Evolutionary conservation across 30 jellyfish, hydroid and myxozoan species (phyloP).

Genomic region (Nemopilema nomurai): DNA sequence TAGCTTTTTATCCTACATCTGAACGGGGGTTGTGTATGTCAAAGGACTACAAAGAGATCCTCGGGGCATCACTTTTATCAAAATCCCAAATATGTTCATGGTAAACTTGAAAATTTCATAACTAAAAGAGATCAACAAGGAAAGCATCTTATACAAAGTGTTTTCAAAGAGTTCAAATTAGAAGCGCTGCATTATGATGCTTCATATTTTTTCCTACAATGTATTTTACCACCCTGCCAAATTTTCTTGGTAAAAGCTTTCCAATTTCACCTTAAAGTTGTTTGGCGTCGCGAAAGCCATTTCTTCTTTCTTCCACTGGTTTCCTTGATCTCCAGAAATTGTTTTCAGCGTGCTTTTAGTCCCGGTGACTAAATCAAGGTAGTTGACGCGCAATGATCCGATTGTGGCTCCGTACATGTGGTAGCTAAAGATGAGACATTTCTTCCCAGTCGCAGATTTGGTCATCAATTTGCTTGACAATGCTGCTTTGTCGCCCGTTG

Average conservation of each 20-base stretch:
- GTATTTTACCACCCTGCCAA: not conserved
- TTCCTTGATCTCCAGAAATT: slow-evolving; percentile 52
- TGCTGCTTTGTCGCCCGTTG: slow-evolving; percentile 29
- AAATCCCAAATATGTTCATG: too few species aligned
- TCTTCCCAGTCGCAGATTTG: slow-evolving; percentile 36
- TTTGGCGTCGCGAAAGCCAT: not conserved
- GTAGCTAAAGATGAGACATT: slow-evolving; percentile 50
- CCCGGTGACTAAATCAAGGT: slow-evolving; percentile 8
- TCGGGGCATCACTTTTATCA: too few species aligned
- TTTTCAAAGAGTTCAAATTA: not conserved
- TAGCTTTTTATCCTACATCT: too few species aligned
- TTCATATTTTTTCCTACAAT: too few species aligned
- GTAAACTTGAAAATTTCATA: too few species aligned
- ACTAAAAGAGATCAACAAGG: too few species aligned
- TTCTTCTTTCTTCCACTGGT: slow-evolving; percentile 38
- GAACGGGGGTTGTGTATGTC: too few species aligned
- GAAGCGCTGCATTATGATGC: too few species aligned
- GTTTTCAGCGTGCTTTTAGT: not conserved
- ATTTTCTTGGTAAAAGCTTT: too few species aligned
- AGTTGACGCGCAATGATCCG: slow-evolving; percentile 39
- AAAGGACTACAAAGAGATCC: too few species aligned
- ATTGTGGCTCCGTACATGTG: slow-evolving; percentile 58
- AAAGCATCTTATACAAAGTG: too few species aligned
- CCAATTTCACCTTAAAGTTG: slow-evolving; percentile 6
- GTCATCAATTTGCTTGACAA: slow-evolving; percentile 18